These are phyloP conservation scores for Augiades crinisus DNA, from an alignment of 2,888 invertebrate species.

Conservation along the genomic window DNA sequence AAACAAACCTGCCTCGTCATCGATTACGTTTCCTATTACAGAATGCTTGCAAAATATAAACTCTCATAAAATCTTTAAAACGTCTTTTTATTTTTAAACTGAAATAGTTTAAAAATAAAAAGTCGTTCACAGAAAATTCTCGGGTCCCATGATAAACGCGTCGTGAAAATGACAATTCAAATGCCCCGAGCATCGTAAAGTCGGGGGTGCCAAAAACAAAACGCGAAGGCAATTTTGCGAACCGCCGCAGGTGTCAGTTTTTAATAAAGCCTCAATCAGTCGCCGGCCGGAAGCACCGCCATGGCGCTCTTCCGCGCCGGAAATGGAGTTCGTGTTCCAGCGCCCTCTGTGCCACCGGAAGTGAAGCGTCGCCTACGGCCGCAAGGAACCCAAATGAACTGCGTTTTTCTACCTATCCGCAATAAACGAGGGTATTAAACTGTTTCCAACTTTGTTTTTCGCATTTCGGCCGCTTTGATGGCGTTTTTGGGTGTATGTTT, in stretches of 20 bases:
- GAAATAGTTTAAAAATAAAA: no score
- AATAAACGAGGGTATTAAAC: conserved; percentile 23
- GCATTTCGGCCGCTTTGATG: conserved; percentile 8
- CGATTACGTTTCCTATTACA: no score
- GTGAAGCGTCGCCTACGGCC: conserved; percentile 33
- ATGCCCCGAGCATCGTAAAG: conserved; percentile 2
- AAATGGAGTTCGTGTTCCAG: conserved; percentile 73
- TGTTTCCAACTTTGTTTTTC: conserved; percentile 19
- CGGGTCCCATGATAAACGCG: conserved; percentile 2
- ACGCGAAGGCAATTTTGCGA: conserved; percentile 27
- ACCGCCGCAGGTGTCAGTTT: conserved; percentile 77
- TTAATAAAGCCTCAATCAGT: conserved; percentile 80
- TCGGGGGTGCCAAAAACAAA: conserved; percentile 20
- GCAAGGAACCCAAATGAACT: conserved; percentile 37
- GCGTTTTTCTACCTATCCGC: conserved; percentile 30
- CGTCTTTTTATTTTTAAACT: no score
- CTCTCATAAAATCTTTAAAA: no score
- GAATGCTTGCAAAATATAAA: no score
- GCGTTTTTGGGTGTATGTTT: not conserved
- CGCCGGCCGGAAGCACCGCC: conserved; percentile 66
- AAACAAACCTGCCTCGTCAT: no score
- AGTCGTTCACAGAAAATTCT: no score
- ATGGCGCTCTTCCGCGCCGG: conserved; percentile 67
- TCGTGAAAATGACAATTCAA: conserved; percentile 11
- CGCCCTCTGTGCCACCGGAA: conserved; percentile 54